Evolutionary conservation across 2,888 invertebrate species (phyloP).

Genomic region (Callinectes sapidus): DNA sequence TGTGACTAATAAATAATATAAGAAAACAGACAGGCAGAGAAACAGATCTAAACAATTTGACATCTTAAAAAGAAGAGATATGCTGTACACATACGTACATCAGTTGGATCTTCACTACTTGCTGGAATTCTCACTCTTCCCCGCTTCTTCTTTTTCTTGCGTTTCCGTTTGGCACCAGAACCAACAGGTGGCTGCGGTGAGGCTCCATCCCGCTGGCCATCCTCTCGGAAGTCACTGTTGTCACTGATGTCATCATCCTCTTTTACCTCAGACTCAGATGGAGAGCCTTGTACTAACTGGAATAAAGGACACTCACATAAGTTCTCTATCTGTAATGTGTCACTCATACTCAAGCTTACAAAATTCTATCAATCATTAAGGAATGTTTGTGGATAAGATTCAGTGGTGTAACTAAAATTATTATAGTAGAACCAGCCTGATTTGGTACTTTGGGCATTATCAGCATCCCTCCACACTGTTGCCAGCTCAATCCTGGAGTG

Average conservation of each 20-base stretch:
- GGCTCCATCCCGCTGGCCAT: conserved; percentile 38
- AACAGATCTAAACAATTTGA: background rate
- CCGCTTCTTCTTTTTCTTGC: conserved; percentile 65
- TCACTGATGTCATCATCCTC: conserved; percentile 69
- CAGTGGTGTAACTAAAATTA: too few species aligned
- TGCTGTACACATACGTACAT: conserved; percentile 47
- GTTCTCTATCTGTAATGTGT: background rate
- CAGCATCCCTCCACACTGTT: too few species aligned
- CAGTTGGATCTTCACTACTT: conserved; percentile 71
- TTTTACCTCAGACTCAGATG: conserved; percentile 69
- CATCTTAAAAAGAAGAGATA: background rate
- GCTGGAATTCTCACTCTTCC: conserved; percentile 59
- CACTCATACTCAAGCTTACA: too few species aligned
- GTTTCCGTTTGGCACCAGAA: conserved; percentile 59
- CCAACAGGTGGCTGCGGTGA: conserved; percentile 49
- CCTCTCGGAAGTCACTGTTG: conserved; percentile 44
- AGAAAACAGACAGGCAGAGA: background rate
- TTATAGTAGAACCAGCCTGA: too few species aligned
- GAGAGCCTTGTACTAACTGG: conserved; percentile 63
- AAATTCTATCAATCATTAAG: background rate
- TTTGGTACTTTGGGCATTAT: too few species aligned
- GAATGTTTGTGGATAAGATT: background rate
- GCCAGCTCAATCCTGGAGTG: too few species aligned
- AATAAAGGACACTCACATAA: background rate
- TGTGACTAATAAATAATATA: too few species aligned